phyloP scores from a whole-genome alignment of 2,113 vertebrate genomes.

The Panthera leo region DNA sequence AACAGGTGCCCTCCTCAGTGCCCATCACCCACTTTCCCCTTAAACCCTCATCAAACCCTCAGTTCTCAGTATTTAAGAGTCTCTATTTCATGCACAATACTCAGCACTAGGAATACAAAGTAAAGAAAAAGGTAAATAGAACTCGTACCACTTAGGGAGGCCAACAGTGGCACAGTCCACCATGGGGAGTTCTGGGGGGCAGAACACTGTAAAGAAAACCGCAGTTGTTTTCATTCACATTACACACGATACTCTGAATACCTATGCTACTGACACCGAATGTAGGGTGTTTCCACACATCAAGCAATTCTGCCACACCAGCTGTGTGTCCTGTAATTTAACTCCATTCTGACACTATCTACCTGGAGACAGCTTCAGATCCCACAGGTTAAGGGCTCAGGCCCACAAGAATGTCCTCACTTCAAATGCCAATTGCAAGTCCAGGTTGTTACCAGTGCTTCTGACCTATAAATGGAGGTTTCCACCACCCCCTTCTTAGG shows the following conservation, averaged over 20 bases:
- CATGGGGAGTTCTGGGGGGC: rapidly evolving
- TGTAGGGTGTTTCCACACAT: neutral
- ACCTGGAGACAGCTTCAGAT: neutral
- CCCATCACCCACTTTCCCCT: no score
- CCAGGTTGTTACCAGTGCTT: neutral
- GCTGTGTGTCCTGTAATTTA: neutral
- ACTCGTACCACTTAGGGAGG: neutral
- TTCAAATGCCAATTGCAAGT: neutral
- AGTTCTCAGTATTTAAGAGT: no score
- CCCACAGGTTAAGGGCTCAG: neutral
- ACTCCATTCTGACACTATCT: neutral
- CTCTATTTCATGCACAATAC: neutral
- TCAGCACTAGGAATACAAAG: neutral
- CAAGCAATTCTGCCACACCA: neutral
- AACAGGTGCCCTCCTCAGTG: no score
- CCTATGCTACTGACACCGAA: rapidly evolving
- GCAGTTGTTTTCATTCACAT: neutral
- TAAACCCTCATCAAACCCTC: no score
- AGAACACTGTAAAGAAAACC: neutral
- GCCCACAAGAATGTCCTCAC: neutral
- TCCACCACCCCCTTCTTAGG: neutral
- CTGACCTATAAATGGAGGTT: neutral
- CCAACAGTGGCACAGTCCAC: rapidly evolving
- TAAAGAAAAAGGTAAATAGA: neutral
- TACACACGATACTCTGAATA: neutral